phyloP scores from a whole-genome alignment of 2,888 invertebrate genomes.

The Agriopis leucophaearia region DNA sequence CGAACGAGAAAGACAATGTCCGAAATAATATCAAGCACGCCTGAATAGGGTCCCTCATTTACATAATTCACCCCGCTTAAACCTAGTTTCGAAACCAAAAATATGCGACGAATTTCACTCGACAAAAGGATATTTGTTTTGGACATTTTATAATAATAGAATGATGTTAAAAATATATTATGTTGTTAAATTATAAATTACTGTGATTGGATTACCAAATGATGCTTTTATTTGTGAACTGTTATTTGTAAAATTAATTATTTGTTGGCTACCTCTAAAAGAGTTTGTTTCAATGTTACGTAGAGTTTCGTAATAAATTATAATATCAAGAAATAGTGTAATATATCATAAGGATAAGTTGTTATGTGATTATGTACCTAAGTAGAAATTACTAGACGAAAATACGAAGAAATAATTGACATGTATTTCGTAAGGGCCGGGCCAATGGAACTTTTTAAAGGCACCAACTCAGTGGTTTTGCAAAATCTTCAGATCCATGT shows the following conservation, averaged over 20 bases:
- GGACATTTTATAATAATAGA: neutral
- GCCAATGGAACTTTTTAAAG: no score
- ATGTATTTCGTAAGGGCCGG: neutral
- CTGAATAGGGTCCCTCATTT: no score
- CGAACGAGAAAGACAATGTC: no score
- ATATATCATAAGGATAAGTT: neutral
- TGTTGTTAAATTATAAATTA: neutral
- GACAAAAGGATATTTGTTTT: no score
- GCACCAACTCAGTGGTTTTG: no score
- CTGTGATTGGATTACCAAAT: constrained; percentile 12
- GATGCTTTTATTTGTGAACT: constrained; percentile 15
- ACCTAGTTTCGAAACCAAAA: no score
- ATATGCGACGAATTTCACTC: no score
- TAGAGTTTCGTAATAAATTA: constrained; percentile 3
- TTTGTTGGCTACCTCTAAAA: constrained; percentile 33
- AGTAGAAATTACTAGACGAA: neutral
- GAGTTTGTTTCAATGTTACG: constrained; percentile 25
- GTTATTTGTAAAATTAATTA: constrained; percentile 7
- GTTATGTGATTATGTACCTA: constrained; percentile 20
- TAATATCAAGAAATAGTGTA: neutral
- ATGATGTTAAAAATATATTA: neutral
- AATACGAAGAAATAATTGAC: neutral
- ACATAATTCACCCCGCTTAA: no score
- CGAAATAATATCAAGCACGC: no score
- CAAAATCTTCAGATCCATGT: no score